These are phyloP conservation scores for pig (Sus scrofa) DNA, from an alignment of 2,113 vertebrate genomes.

Conservation along the genomic window DNA sequence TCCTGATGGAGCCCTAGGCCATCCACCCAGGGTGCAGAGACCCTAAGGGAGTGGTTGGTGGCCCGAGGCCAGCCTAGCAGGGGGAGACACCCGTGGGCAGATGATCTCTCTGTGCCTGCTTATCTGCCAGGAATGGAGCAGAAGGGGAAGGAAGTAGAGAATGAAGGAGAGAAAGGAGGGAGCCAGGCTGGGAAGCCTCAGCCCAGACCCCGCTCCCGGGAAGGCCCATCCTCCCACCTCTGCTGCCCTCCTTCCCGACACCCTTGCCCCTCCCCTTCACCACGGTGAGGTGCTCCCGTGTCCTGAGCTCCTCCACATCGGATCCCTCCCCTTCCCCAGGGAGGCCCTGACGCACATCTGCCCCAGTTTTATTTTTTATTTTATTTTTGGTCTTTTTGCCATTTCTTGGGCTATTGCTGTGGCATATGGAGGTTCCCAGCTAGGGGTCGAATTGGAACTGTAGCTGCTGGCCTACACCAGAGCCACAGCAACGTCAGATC, in stretches of 20 bases:
- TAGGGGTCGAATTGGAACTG: no score
- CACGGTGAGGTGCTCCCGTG: neutral
- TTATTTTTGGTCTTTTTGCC: no score
- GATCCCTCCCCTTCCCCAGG: no score
- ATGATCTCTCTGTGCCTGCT: neutral
- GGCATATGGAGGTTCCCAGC: no score
- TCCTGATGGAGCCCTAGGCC: neutral
- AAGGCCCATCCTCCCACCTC: neutral
- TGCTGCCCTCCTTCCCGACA: neutral
- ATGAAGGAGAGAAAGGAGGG: neutral
- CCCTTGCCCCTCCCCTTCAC: no score
- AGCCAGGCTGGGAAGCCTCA: neutral
- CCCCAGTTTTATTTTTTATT: no score
- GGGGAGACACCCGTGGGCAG: neutral
- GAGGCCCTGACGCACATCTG: no score
- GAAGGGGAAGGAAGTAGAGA: neutral
- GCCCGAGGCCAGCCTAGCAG: neutral
- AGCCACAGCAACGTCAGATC: no score
- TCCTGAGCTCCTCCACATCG: no score
- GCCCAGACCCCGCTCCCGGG: neutral
- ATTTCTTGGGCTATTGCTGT: no score
- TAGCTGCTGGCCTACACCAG: no score
- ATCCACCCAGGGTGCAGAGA: neutral
- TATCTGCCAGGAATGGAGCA: neutral
- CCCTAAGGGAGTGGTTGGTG: neutral